Evolutionary conservation across 2,797 vertebrate species (phyloP).

Genomic region (Phoebastria nigripes): DNA sequence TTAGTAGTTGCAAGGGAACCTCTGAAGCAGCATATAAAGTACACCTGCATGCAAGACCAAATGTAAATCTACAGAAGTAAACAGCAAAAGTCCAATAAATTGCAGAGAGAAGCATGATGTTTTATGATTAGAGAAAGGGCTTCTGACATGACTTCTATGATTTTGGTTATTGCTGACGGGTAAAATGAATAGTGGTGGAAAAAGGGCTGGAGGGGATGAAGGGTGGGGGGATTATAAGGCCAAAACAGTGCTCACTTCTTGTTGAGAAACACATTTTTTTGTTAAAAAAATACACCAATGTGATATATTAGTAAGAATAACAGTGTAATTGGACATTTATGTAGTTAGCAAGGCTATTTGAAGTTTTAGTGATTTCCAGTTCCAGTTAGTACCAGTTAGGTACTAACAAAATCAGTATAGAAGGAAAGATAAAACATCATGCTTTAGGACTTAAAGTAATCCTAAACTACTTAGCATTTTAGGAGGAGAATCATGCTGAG

Average conservation of each 20-base stretch:
- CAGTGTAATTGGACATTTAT: background rate
- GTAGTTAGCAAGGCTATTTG: background rate
- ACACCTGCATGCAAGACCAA: background rate
- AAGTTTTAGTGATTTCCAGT: background rate
- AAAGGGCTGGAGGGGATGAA: background rate
- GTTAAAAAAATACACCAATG: background rate
- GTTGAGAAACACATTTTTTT: background rate
- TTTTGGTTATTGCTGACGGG: background rate
- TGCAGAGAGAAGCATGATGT: background rate
- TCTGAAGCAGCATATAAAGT: background rate
- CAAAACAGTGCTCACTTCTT: background rate
- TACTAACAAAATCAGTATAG: background rate
- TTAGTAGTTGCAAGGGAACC: background rate
- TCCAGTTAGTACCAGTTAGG: background rate
- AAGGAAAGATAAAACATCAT: background rate
- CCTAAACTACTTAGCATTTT: background rate
- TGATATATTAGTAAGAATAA: background rate
- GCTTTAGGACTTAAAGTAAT: background rate
- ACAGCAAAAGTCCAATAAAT: background rate
- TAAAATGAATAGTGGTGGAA: background rate
- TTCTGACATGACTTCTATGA: background rate
- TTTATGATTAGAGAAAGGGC: background rate
- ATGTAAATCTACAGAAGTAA: background rate
- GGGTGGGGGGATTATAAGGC: background rate
- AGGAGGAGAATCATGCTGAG: background rate